Evolutionary conservation across 1,140 invertebrate genomes (phyloP).

Genomic region (Nasonia longicornis): DNA sequence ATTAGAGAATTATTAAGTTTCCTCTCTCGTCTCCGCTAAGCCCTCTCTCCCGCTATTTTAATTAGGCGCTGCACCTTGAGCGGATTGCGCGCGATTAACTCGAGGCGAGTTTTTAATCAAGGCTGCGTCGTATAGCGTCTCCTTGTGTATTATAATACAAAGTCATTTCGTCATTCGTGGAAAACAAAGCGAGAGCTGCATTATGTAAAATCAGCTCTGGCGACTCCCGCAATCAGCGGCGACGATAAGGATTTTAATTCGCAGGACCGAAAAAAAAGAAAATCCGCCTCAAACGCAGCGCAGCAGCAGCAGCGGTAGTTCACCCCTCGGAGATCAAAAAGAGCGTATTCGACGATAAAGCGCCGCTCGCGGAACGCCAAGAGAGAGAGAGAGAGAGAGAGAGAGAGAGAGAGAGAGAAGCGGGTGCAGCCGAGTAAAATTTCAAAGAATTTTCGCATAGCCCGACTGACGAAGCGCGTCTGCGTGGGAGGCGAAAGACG

Average conservation of each 20-base stretch:
- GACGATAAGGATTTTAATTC: slow-evolving; percentile 16
- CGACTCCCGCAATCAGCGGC: neutral
- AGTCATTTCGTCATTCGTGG: neutral
- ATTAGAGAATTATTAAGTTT: slow-evolving; percentile 37
- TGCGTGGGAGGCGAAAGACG: neutral
- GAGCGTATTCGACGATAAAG: slow-evolving; percentile 1
- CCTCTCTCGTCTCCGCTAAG: neutral
- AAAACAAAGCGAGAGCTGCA: neutral
- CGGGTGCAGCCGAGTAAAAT: neutral
- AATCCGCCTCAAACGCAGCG: neutral
- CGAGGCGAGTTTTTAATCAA: neutral
- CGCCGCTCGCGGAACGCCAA: neutral
- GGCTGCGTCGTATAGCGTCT: neutral
- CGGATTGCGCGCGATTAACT: neutral
- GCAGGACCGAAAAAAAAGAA: neutral
- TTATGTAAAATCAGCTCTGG: too few relatives aligned
- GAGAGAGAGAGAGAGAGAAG: neutral
- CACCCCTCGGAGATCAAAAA: neutral
- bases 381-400: neutral
- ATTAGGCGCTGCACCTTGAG: neutral
- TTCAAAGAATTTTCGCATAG: slow-evolving; percentile 13
- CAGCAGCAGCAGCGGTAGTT: neutral
- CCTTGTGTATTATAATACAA: neutral
- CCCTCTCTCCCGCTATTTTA: neutral
- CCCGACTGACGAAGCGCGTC: neutral